Conservation (phyloP, 2,113 vertebrate genomes). For the Laterallus jamaicensis region DNA sequence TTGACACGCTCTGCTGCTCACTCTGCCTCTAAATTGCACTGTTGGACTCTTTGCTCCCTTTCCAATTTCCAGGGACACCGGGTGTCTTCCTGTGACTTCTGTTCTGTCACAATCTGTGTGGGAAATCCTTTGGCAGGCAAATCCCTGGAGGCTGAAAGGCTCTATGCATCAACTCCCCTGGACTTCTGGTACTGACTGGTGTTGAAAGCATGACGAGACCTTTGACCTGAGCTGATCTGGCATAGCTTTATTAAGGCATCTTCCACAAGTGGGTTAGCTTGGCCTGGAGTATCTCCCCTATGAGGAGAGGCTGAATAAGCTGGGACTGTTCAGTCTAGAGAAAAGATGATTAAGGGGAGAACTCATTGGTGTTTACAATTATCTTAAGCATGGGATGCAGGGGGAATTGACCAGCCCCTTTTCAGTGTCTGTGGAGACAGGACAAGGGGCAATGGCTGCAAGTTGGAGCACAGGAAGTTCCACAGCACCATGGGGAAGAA, state of each 20-base stretch:
- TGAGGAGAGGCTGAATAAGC: too few relatives aligned
- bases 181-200: not conserved
- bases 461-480: too few relatives aligned
- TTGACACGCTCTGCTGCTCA: not conserved
- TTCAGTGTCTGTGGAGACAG: too few relatives aligned
- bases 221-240: not conserved
- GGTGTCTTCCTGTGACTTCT: not conserved
- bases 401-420: too few relatives aligned
- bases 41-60: not conserved
- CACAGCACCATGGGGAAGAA: too few relatives aligned
- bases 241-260: not conserved
- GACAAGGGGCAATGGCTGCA: too few relatives aligned
- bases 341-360: too few relatives aligned
- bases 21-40: not conserved
- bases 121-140: not conserved
- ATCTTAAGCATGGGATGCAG: too few relatives aligned
- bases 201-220: not conserved
- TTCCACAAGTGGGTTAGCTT: not conserved
- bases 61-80: not conserved
- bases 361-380: too few relatives aligned
- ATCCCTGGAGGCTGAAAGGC: not conserved
- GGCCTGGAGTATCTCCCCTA: not conserved
- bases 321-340: too few relatives aligned
- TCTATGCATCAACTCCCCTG: not conserved
- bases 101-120: not conserved